Conservation (phyloP, 2,888 invertebrate species). For the Molorchus minor region DNA sequence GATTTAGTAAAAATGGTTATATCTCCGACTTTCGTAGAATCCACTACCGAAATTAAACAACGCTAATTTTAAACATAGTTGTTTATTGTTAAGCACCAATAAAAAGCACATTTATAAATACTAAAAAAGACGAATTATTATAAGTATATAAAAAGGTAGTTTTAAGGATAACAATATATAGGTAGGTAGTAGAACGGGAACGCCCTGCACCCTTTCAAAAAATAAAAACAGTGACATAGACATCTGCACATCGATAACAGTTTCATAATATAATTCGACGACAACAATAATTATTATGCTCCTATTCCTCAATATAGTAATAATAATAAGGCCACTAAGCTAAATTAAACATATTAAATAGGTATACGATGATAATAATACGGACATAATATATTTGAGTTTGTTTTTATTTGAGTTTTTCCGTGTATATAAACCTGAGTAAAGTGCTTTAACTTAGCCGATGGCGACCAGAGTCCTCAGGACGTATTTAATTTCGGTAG, state of each 20-base stretch:
- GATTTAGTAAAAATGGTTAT: too few species aligned
- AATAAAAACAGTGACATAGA: slow-evolving; percentile 33
- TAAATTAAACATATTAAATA: slow-evolving; percentile 38
- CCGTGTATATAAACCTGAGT: slow-evolving; percentile 36
- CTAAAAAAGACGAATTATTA: slow-evolving; percentile 47
- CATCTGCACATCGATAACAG: slow-evolving; percentile 37
- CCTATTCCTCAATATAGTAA: slow-evolving; percentile 40
- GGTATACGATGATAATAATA: slow-evolving; percentile 15
- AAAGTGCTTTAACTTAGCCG: slow-evolving; percentile 49
- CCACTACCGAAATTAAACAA: slow-evolving; percentile 26
- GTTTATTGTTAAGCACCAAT: slow-evolving; percentile 52
- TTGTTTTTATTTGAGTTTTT: slow-evolving; percentile 8
- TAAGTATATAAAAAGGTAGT: slow-evolving; percentile 43
- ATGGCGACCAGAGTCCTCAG: slow-evolving; percentile 67
- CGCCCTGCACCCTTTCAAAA: slow-evolving; percentile 48
- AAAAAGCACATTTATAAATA: slow-evolving; percentile 53
- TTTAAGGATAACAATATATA: slow-evolving; percentile 36
- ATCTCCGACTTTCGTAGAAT: not conserved
- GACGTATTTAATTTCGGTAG: slow-evolving; percentile 71
- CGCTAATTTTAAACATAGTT: slow-evolving; percentile 39
- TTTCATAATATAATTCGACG: slow-evolving; percentile 41
- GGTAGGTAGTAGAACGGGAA: slow-evolving; percentile 42
- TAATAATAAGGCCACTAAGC: slow-evolving; percentile 52
- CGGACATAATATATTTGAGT: slow-evolving; percentile 8
- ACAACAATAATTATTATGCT: slow-evolving; percentile 43